Evolutionary conservation across 2,888 invertebrate species (phyloP).

Genomic region (Lasioglossum villosulum): DNA sequence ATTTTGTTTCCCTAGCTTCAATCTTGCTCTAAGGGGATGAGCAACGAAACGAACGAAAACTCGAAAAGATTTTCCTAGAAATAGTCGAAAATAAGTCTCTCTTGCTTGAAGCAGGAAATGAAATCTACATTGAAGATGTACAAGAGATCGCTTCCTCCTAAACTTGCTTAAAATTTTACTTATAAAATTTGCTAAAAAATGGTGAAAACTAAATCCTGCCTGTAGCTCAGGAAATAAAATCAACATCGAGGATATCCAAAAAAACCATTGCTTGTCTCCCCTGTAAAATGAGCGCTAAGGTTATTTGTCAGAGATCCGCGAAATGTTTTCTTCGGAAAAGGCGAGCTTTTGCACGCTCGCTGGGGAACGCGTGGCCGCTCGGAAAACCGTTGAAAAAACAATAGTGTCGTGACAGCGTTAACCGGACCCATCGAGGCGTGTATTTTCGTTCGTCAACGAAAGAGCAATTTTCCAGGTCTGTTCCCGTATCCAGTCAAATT

Average conservation of each 20-base stretch:
- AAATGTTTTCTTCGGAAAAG: neutral
- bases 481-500: slow-evolving; percentile 2
- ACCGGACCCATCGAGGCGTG: slow-evolving; percentile 6
- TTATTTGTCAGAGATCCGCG: neutral
- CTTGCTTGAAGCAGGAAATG: no score
- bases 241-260: neutral
- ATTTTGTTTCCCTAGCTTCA: no score
- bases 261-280: neutral
- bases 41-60: no score
- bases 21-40: no score
- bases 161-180: no score
- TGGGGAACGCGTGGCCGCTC: neutral
- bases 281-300: neutral
- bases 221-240: neutral
- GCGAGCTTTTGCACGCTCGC: slow-evolving; percentile 3
- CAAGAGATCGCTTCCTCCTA: no score
- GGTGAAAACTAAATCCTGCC: no score
- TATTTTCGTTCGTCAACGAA: neutral
- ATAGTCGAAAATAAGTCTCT: no score
- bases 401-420: slow-evolving; percentile 7
- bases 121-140: no score
- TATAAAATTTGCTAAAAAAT: no score
- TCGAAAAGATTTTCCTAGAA: no score
- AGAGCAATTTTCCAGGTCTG: slow-evolving; percentile 40
- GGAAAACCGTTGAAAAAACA: slow-evolving; percentile 32